phyloP scores from a whole-genome alignment of 2,888 invertebrate species.

The Plebejus anna region DNA sequence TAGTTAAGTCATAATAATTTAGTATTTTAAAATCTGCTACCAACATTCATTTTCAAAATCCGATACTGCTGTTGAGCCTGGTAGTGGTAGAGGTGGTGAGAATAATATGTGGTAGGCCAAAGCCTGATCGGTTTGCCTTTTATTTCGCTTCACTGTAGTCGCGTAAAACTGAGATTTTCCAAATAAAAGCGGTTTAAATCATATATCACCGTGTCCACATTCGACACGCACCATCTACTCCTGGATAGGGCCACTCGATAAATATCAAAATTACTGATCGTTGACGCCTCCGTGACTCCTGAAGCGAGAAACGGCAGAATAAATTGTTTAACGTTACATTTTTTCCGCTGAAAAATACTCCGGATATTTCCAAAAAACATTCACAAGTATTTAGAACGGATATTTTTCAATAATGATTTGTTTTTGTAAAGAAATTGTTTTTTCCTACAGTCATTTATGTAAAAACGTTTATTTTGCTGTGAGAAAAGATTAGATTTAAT shows the following conservation, averaged over 20 bases:
- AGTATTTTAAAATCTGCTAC: too few relatives aligned
- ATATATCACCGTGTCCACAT: slow-evolving; percentile 6
- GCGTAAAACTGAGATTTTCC: background rate
- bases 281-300: background rate
- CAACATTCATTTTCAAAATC: too few relatives aligned
- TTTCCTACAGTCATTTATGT: background rate
- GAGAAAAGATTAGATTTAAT: background rate
- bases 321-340: slow-evolving; percentile 17
- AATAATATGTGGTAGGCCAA: too few relatives aligned
- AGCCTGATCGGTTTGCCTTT: too few relatives aligned
- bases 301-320: slow-evolving; percentile 15
- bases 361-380: background rate
- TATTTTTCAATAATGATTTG: background rate
- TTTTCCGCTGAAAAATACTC: background rate
- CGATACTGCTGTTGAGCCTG: too few relatives aligned
- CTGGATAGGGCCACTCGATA: slow-evolving; percentile 6
- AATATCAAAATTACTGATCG: slow-evolving; percentile 18
- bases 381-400: background rate
- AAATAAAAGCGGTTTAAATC: slow-evolving; percentile 8
- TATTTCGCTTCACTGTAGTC: background rate
- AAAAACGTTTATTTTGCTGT: background rate
- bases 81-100: too few relatives aligned
- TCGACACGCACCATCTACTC: slow-evolving; percentile 5
- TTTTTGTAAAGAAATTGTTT: background rate
- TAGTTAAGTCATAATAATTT: too few relatives aligned